Percentiles rank a stretch among this genome's conserved stretches.
phyloP scores from a whole-genome alignment of 1,140 invertebrate genomes.

The Laupala kohalensis region DNA sequence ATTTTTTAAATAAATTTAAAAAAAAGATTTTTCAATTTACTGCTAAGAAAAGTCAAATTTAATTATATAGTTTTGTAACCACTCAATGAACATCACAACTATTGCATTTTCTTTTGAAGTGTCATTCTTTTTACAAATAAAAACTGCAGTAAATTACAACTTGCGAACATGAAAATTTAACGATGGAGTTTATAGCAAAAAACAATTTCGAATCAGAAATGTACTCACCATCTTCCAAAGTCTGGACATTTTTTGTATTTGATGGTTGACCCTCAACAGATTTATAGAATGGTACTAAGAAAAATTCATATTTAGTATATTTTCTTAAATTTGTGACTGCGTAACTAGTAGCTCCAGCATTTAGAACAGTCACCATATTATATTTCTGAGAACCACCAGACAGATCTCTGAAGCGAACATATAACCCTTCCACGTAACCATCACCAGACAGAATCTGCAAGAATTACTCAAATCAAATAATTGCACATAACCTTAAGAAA shows the following conservation, averaged over 20 bases:
- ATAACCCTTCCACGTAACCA: slow-evolving; percentile 70
- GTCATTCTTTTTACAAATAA: too few relatives aligned
- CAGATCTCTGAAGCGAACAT: slow-evolving; percentile 78
- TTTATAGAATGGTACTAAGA: slow-evolving; percentile 75
- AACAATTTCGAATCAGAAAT: background rate
- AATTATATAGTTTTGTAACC: too few relatives aligned
- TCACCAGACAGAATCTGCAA: slow-evolving; percentile 35
- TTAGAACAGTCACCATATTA: slow-evolving; percentile 54
- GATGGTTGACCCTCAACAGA: slow-evolving; percentile 70
- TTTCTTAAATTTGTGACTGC: slow-evolving; percentile 61
- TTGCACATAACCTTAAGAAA: too few relatives aligned
- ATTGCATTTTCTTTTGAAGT: too few relatives aligned
- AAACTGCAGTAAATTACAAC: too few relatives aligned
- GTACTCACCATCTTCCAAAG: slow-evolving; percentile 54
- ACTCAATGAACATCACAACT: too few relatives aligned
- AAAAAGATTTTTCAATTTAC: background rate
- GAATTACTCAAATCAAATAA: too few relatives aligned
- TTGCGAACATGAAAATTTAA: too few relatives aligned
- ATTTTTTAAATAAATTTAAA: background rate
- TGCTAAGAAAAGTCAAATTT: too few relatives aligned
- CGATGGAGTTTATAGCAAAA: background rate
- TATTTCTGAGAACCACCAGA: slow-evolving; percentile 47
- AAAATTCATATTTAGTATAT: slow-evolving; percentile 77
- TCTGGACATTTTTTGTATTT: slow-evolving; percentile 53
- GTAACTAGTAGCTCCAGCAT: slow-evolving; percentile 46